Percentiles rank a stretch among this genome's conserved stretches.
phyloP scores from a whole-genome alignment of 2,113 vertebrate species.

The Cyphomyrus plagiostoma region DNA sequence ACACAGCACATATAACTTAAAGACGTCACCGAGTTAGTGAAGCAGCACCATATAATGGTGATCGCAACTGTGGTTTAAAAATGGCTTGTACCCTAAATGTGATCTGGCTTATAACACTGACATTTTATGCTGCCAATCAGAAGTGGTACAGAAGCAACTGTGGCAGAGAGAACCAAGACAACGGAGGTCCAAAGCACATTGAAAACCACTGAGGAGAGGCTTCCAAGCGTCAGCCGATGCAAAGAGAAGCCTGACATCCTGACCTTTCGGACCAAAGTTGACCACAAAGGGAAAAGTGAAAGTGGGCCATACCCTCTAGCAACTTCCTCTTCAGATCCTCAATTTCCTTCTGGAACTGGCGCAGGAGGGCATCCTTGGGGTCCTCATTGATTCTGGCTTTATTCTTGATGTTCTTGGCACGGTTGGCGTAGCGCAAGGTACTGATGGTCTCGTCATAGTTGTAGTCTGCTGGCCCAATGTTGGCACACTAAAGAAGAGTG shows the following conservation, averaged over 20 bases:
- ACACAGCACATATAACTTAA: no score
- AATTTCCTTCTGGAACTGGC: conserved; percentile 97
- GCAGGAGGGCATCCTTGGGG: conserved; percentile 91
- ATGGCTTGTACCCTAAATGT: no score
- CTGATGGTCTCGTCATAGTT: conserved; percentile 99
- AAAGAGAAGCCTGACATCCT: neutral
- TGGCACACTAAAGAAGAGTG: conserved; percentile 78
- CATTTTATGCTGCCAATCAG: neutral
- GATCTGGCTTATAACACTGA: no score
- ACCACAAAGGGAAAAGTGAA: neutral
- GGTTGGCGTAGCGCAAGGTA: conserved; percentile 90
- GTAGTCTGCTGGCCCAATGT: conserved; percentile 96
- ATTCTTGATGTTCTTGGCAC: conserved; percentile 99
- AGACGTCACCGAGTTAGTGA: no score
- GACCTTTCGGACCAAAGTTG: neutral
- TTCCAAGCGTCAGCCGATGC: neutral
- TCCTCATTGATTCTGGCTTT: conserved; percentile 98
- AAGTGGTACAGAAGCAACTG: neutral
- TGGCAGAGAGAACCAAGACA: neutral
- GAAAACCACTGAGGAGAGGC: neutral
- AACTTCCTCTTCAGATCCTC: conserved; percentile 95
- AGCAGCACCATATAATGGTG: no score
- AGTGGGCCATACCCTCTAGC: conserved; percentile 74
- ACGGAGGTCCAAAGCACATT: neutral
- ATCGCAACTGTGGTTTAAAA: no score